These are phyloP conservation scores for Sebastes hubbsi DNA, from an alignment of 2,797 vertebrate species.

Conservation along the genomic window DNA sequence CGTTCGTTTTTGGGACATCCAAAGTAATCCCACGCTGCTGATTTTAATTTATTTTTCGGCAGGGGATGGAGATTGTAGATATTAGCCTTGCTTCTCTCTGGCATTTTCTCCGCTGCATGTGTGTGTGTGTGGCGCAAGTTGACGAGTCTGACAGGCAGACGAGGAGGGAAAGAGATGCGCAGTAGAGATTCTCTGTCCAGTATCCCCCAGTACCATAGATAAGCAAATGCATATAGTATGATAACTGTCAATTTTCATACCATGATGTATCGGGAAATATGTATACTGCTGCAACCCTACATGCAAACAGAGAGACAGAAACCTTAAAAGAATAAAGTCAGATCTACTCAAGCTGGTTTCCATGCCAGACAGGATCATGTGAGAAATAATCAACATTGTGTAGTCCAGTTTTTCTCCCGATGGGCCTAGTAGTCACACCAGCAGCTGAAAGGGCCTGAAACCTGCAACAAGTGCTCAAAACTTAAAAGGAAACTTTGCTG, in stretches of 20 bases:
- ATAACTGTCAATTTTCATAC: not conserved
- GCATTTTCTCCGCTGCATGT: not conserved
- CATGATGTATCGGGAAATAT: not conserved
- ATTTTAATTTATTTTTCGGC: not conserved
- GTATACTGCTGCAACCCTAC: not conserved
- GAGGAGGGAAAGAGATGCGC: no score
- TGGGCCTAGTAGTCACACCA: not conserved
- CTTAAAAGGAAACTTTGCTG: no score
- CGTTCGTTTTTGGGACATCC: not conserved
- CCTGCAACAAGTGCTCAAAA: no score
- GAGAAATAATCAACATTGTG: not conserved
- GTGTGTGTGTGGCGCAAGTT: no score
- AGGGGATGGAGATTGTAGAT: not conserved
- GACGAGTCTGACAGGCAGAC: no score
- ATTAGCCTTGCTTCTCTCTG: not conserved
- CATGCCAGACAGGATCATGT: not conserved
- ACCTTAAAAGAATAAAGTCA: slow-evolving; percentile 36
- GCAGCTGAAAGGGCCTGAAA: not conserved
- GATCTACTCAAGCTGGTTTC: slow-evolving; percentile 12
- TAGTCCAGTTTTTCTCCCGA: not conserved
- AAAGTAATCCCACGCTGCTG: not conserved
- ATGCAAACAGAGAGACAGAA: not conserved
- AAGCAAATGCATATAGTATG: no score
- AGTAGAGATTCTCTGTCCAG: no score
- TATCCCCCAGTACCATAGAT: no score